Evolutionary conservation across 2,888 invertebrate species (phyloP), one percentile per base, ranked within the genome.

Genomic region (Athrips mouffetella): DNA sequence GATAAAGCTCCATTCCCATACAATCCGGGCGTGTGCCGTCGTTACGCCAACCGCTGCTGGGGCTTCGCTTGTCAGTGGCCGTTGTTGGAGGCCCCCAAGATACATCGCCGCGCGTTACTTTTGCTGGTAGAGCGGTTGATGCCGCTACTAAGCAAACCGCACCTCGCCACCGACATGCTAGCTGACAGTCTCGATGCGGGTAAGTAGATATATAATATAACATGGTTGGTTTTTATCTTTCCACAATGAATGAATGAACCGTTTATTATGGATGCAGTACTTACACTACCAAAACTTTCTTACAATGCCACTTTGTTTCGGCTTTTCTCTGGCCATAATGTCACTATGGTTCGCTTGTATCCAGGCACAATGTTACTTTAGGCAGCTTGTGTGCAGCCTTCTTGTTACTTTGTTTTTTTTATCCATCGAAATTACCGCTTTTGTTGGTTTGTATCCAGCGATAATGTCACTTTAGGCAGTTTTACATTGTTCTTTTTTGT

Each of bases 101-200:
- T 91, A 2, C 96, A 42, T 18, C 94, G 94, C 49, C 93, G 94
- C 60, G 90, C 97, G 47, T 86, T 98, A 33, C 89, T 96, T 53
- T 90, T 95, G 47, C 85, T 98, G 8, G 91, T 97, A 45, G 96
- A 97, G 73, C 90, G 94, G 47, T 91, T 97, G 20, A 89, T 98
- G 86, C 92, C 93, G 13, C 91, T 95, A 76, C 89, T 98, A 58
- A 91, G 92, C 30, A 93, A 93, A 63, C 97, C 98, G 7, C 89
- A 96, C 47, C 86, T 95, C 52, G 90, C 98, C 60, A 96, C 97
- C 1, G 98, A 98, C 75, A 97, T 97, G 84, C 90, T 98, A 16
- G 95, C 97, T 90, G 94, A 96, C 67, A 96, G 96, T 1, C 91
- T 97, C 57, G 94, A 96, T 70, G 90, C 93, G 40, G 94, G 94